These are phyloP conservation scores for Sorex maritimensis DNA, from an alignment of 2,797 vertebrate species.

Conservation along the genomic window DNA sequence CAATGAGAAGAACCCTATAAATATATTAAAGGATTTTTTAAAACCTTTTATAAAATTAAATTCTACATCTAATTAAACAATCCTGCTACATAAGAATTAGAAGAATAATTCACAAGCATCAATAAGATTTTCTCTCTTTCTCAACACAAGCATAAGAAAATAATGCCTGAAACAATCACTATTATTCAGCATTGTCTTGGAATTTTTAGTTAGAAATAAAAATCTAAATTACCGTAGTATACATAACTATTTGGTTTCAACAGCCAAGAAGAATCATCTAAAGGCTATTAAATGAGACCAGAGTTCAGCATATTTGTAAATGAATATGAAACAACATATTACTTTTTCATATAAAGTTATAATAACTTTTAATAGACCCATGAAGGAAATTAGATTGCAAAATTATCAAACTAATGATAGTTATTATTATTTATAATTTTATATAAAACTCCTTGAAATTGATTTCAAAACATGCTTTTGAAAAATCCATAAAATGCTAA, in stretches of 20 bases:
- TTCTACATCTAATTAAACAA: neutral
- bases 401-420: constrained; percentile 5
- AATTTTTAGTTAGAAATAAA: constrained; percentile 45
- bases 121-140: constrained; percentile 14
- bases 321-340: constrained; percentile 1
- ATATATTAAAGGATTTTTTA: neutral
- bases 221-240: neutral
- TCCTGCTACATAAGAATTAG: neutral
- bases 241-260: constrained; percentile 32
- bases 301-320: constrained; percentile 27
- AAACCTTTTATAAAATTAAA: constrained; percentile 23
- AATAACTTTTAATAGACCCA: constrained; percentile 28
- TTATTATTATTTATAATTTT: too few relatives aligned
- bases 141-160: constrained; percentile 64
- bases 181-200: constrained; percentile 25
- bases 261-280: neutral
- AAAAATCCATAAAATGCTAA: neutral
- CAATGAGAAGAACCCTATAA: neutral
- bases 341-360: neutral
- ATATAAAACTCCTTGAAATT: constrained; percentile 1
- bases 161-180: neutral
- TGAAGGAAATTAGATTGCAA: neutral
- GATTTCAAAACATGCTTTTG: constrained; percentile 13
- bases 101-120: constrained; percentile 40
- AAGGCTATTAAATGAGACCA: constrained; percentile 47